These are phyloP conservation scores for Teleogryllus occipitalis DNA, from an alignment of 1,140 invertebrate species.

Conservation along the genomic window DNA sequence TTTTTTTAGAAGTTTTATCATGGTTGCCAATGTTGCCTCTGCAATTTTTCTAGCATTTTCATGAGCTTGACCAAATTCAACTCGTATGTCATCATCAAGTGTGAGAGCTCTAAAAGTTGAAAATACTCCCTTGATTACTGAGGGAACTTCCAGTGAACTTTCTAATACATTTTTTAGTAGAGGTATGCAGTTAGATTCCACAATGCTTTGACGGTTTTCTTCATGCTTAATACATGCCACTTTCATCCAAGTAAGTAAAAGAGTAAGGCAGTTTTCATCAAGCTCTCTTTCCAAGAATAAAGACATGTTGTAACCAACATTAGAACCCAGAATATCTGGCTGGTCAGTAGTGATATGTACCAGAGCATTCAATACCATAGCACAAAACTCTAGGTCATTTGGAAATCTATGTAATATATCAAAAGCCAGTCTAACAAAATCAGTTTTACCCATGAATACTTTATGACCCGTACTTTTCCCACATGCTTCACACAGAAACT, in stretches of 20 bases:
- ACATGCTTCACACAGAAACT: constrained; percentile 53
- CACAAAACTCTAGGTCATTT: constrained; percentile 36
- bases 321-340: constrained; percentile 55
- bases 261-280: constrained; percentile 44
- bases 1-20: constrained; percentile 57
- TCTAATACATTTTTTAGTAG: constrained; percentile 47
- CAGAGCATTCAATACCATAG: constrained; percentile 47
- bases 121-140: constrained; percentile 52
- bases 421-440: constrained; percentile 58
- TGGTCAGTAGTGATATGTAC: constrained; percentile 60
- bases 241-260: constrained; percentile 56
- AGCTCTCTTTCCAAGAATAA: constrained; percentile 25
- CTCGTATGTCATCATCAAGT: constrained; percentile 77
- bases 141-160: constrained; percentile 34
- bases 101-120: constrained; percentile 58
- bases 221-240: constrained; percentile 68
- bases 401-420: constrained; percentile 40
- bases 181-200: constrained; percentile 4
- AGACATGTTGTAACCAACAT: no score
- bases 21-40: constrained; percentile 50
- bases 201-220: constrained; percentile 44
- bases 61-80: constrained; percentile 77
- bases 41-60: constrained; percentile 76
- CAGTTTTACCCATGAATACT: constrained; percentile 62
- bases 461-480: constrained; percentile 61